phyloP scores from a whole-genome alignment of 2,888 invertebrate species.

The Cheilosia scutellata region DNA sequence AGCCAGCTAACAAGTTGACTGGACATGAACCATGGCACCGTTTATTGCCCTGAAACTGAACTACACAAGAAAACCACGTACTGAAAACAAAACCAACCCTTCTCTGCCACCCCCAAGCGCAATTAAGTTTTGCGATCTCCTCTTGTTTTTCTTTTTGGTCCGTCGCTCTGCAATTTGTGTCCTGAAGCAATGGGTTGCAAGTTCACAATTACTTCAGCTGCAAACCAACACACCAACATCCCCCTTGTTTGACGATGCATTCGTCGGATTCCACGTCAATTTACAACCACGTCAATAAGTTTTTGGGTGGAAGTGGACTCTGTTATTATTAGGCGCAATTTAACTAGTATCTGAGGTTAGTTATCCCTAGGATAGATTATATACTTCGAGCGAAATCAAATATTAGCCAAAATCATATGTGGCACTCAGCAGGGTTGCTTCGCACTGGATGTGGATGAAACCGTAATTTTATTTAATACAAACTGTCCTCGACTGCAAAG shows the following conservation, averaged over 20 bases:
- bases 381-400: neutral
- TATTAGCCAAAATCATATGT: slow-evolving; percentile 6
- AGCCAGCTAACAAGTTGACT: slow-evolving; percentile 48
- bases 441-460: neutral
- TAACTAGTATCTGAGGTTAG: slow-evolving; percentile 21
- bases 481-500: slow-evolving; percentile 10
- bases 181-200: slow-evolving; percentile 42
- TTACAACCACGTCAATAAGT: neutral
- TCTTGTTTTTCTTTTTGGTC: neutral
- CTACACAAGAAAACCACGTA: neutral
- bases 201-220: slow-evolving; percentile 15
- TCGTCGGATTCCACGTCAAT: slow-evolving; percentile 19
- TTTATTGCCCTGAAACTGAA: slow-evolving; percentile 43
- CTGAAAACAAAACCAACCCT: slow-evolving; percentile 1
- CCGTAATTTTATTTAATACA: slow-evolving; percentile 32
- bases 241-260: neutral
- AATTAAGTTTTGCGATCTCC: slow-evolving; percentile 31
- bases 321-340: slow-evolving; percentile 22
- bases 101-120: neutral
- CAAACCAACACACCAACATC: neutral
- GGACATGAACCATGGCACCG: slow-evolving; percentile 49
- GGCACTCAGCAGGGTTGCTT: neutral
- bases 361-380: neutral
- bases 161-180: slow-evolving; percentile 15
- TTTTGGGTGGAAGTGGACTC: neutral